These are phyloP conservation scores for Troilus luridus DNA, from an alignment of 2,888 invertebrate species.

Conservation along the genomic window DNA sequence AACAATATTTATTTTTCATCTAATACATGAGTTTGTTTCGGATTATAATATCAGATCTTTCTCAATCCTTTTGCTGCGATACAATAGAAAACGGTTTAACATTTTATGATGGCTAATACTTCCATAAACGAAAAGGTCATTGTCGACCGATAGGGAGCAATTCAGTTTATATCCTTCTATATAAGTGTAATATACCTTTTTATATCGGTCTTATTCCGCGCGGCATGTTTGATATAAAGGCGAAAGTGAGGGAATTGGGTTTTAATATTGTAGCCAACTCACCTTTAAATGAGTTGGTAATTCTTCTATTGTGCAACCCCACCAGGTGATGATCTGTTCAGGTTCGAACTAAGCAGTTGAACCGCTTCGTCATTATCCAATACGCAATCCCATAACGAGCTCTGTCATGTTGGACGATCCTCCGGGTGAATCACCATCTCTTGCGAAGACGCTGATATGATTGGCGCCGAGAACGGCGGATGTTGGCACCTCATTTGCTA, in stretches of 20 bases:
- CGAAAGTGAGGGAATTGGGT: not conserved
- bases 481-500: not conserved
- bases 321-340: not conserved
- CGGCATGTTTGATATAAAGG: constrained; percentile 5
- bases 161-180: not conserved
- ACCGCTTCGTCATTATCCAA: not conserved
- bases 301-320: not conserved
- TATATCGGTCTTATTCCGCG: not conserved
- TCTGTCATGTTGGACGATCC: not conserved
- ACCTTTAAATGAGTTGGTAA: not conserved
- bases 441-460: not conserved
- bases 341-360: not conserved
- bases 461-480: not conserved
- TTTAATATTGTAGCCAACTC: not conserved
- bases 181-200: too few species aligned
- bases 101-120: not conserved
- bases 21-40: not conserved
- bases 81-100: not conserved
- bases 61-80: not conserved
- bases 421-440: not conserved
- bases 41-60: not conserved
- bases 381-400: not conserved
- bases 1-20: too few species aligned
- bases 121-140: not conserved
- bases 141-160: not conserved